Base-by-base conservation (phyloP, 2,888 invertebrate genomes). In the Drosophila eohydei region DNA sequence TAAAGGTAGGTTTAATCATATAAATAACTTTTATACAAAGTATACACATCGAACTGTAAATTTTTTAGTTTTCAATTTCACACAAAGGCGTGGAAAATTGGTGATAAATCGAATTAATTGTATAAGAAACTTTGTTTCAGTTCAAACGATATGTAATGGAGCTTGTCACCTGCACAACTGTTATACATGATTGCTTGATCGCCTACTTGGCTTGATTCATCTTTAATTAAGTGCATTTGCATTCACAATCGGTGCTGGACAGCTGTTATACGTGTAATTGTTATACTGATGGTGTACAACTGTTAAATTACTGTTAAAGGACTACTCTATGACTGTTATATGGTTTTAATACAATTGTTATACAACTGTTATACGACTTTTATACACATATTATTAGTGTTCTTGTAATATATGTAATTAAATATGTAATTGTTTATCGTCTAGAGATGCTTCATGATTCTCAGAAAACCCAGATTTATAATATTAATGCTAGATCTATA, bases 291-390 rank as follows among this genome's bases (percentile, higher is more conserved):
- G n/a, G 12, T 51, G 34, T 34, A 34, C 34, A 28, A 9, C 26
- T 34, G 21, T 40, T 54, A 38, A 21, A 21, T 21, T 21, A 14
- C 28, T 28, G 30, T 14, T 46, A 11, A 30, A 46, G 7, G 9
- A 3, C 14, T 34, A 12, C 6, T 34, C 32, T 50, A 32, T 16
- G 4, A 14, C 30, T 48, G 16, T 41, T 41, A 16, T 12, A 9
- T 2, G 7, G 3, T 16, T n/a, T 7, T 21, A 34, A 51, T 34
- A 34, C 34, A 28, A 9, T n/a, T 34, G 21, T 40, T 54, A 38
- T 43, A 6, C 9, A 40, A 16, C 32, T 44, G 36, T 48, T 55
- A 38, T 58, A 50, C 32, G 0, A 52, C 56, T 64, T 30, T 70
- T 70, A 38, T 51, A 36, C 36, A 36, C 12, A 36, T 36, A 12